These are phyloP conservation scores for Hermaeophaga mercurialis DNA, from an alignment of 2,888 invertebrate genomes.

Conservation along the genomic window DNA sequence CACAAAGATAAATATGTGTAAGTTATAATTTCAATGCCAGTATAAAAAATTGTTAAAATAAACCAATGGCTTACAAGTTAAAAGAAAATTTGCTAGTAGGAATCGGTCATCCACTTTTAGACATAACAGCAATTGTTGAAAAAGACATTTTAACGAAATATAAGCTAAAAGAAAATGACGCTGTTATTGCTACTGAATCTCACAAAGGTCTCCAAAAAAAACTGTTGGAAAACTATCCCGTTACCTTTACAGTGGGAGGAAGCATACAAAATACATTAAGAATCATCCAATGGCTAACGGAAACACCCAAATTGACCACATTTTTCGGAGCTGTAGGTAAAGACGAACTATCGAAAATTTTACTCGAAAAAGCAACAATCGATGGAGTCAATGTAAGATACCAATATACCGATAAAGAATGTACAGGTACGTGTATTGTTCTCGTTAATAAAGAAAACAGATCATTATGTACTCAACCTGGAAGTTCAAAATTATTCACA, in stretches of 20 bases:
- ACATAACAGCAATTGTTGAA: conserved; percentile 85
- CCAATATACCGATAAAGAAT: conserved; percentile 75
- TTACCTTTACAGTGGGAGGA: conserved; percentile 88
- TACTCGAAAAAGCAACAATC: conserved; percentile 76
- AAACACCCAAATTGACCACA: conserved; percentile 76
- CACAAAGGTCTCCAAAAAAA: conserved; percentile 88
- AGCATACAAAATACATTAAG: conserved; percentile 89
- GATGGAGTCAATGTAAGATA: conserved; percentile 90
- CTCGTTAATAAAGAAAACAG: conserved; percentile 86
- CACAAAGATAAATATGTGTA: too few relatives aligned
- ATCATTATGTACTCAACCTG: conserved; percentile 94
- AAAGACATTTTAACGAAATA: conserved; percentile 82
- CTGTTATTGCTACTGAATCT: conserved; percentile 89
- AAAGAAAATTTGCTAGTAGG: conserved; percentile 81
- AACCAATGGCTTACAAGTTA: not conserved
- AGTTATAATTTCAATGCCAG: too few relatives aligned
- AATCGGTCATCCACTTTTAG: conserved; percentile 94
- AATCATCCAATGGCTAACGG: conserved; percentile 90
- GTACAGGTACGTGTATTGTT: conserved; percentile 97
- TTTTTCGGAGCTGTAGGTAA: conserved; percentile 95
- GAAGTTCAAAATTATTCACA: conserved; percentile 93
- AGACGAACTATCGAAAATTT: conserved; percentile 85
- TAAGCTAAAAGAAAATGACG: conserved; percentile 86
- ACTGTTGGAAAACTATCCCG: conserved; percentile 73
- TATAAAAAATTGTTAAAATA: too few relatives aligned